A percentile compares a stretch with the other conserved stretches of the same genome.
These are phyloP conservation scores for Nesometra sesokonis DNA, from an alignment of 35 echinoderm and acorn worm genomes.

Conservation along the genomic window DNA sequence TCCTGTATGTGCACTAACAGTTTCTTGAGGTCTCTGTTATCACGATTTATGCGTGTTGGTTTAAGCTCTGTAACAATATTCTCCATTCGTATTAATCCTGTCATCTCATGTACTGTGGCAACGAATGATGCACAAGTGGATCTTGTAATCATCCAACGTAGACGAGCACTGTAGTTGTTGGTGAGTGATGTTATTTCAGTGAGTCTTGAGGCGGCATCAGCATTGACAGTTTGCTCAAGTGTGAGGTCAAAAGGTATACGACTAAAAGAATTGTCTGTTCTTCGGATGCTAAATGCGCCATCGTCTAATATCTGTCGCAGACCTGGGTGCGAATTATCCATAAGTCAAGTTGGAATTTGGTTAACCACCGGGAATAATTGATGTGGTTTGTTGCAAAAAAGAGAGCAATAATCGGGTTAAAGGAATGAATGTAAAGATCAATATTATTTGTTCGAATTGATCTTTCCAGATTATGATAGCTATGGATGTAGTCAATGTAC, in stretches of 20 bases:
- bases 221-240: not conserved
- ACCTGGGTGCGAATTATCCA: not conserved
- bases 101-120: no score
- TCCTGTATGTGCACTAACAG: no score
- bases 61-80: no score
- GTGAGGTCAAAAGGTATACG: not conserved
- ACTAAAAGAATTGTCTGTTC: not conserved
- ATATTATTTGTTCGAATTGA: conserved; percentile 21
- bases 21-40: no score
- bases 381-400: conserved; percentile 1
- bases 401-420: not conserved
- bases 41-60: no score
- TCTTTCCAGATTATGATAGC: not conserved
- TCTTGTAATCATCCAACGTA: not conserved
- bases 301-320: not conserved
- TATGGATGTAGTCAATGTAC: conserved; percentile 16
- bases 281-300: not conserved
- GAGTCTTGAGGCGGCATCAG: not conserved
- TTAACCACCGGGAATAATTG: no score
- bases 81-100: no score
- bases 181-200: not conserved
- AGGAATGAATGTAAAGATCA: conserved; percentile 5
- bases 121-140: not conserved
- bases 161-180: not conserved
- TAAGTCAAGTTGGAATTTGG: not conserved